Evolutionary conservation across 2,888 invertebrate genomes (phyloP), one percentile per base, ranked within the genome.

Genomic region (Rhorus exstirpatorius): DNA sequence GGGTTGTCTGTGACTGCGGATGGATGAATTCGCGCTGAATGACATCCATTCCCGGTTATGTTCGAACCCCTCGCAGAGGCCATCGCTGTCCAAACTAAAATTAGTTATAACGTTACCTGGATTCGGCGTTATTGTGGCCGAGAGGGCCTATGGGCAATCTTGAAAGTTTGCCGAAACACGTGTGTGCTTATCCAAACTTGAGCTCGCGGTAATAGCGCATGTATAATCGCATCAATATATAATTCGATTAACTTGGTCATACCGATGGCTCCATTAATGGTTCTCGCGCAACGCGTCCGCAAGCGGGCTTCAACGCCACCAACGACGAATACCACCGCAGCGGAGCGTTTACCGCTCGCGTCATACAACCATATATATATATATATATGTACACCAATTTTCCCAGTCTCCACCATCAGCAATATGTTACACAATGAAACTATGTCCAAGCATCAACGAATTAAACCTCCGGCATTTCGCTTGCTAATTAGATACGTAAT

Each of bases 201-300:
- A 75, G 78, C 74, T 70, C 55, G 14, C 14, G 31, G 61, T 65
- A 24, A 70, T 68, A 78, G 78, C 63, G 53, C 19, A 14, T 49
- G 53, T n/a, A n/a, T 55, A 82, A 82, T 55, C 14, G 58, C 21
- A 63, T 82, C 75, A 79, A 71, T 58, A 41, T 63, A 14, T 38
- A 70, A 82, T 26, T 1, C 35, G 31, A 82, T 79, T 75, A 79
- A 79, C 75, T 79, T 31, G 82, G 65, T 55, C 51, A 65, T 70
- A 24, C 65, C 58, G 70, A 65, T 46, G 17, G 26, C 46, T 55
- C 75, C 74, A 65, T 79, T 79, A 79, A 55, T 46, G 68, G 35
- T 55, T 26, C 74, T 74, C 63, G 44, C 63, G 53, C 68, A 58
- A 58, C 68, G 67, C 72, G n/a, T 26, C 67, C 19, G 51, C 72